Conservation (phyloP, 2,888 invertebrate genomes). For the Drosophila subsilvestris region DNA sequence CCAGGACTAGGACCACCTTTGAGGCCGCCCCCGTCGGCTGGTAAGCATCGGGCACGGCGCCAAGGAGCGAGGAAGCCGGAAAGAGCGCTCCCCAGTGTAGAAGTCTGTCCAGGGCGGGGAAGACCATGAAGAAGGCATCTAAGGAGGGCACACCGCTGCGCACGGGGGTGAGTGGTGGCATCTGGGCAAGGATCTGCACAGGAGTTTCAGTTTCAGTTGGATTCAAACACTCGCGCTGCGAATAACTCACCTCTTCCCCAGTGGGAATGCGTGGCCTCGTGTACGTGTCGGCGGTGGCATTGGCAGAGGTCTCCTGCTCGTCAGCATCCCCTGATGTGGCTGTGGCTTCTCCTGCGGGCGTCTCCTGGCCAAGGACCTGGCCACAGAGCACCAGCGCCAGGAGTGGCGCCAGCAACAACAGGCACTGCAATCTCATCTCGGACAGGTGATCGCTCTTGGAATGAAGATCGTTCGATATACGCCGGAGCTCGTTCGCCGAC, state of each 20-base stretch:
- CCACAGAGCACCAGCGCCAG: conserved; percentile 38
- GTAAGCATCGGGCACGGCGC: conserved; percentile 51
- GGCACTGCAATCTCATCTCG: conserved; percentile 50
- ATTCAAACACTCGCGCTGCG: too few species aligned
- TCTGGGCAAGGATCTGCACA: conserved; percentile 61
- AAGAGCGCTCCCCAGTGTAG: conserved; percentile 66
- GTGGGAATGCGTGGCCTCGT: conserved; percentile 25
- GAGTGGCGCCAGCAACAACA: conserved; percentile 37
- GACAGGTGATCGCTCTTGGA: conserved; percentile 1
- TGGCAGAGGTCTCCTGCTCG: background rate
- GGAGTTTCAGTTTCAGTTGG: too few species aligned
- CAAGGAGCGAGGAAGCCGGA: conserved; percentile 56
- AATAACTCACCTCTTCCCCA: conserved; percentile 40
- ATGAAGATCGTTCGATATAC: conserved; percentile 29
- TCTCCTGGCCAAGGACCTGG: conserved; percentile 28
- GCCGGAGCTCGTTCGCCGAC: conserved; percentile 61
- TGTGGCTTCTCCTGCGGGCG: background rate
- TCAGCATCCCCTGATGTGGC: background rate
- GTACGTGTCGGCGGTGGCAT: background rate
- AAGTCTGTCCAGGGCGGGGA: conserved; percentile 69
- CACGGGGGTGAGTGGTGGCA: conserved; percentile 36
- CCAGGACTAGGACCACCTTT: conserved; percentile 77
- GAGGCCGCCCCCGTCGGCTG: conserved; percentile 54
- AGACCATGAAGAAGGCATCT: conserved; percentile 55
- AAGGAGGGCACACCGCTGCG: conserved; percentile 46